Conservation (phyloP, 2,888 invertebrate genomes). For the Brachylomia viminalis region DNA sequence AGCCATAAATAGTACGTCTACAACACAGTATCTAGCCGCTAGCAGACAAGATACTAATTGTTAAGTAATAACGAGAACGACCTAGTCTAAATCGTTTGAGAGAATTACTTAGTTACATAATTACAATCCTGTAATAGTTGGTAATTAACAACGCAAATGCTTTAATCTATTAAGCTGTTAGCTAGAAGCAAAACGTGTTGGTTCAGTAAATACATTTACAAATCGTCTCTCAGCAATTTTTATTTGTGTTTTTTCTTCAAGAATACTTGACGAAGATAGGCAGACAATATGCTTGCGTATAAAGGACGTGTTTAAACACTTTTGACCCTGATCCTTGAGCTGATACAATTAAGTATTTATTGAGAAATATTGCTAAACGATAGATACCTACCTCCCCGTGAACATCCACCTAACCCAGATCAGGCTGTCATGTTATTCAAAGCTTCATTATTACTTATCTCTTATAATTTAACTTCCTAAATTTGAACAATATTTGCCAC, state of each 20-base stretch:
- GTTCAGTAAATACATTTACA: constrained; percentile 1
- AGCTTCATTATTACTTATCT: background rate
- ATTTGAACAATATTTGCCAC: background rate
- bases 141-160: constrained; percentile 52
- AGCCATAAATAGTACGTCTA: constrained; percentile 10
- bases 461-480: background rate
- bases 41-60: constrained; percentile 46
- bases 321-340: background rate
- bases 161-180: constrained; percentile 38
- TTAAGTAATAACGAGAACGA: constrained; percentile 30
- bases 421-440: background rate
- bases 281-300: background rate
- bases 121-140: constrained; percentile 35
- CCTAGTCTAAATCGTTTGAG: constrained; percentile 20
- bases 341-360: background rate
- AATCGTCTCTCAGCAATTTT: background rate
- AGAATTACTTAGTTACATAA: constrained; percentile 45
- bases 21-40: constrained; percentile 11
- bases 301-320: background rate
- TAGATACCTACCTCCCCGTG: background rate
- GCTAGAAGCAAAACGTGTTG: constrained; percentile 12
- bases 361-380: background rate
- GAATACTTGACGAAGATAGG: background rate
- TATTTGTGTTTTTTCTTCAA: background rate
- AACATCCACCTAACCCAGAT: background rate